phyloP scores from a whole-genome alignment of 1,140 invertebrate species.

The Zophobas morio region DNA sequence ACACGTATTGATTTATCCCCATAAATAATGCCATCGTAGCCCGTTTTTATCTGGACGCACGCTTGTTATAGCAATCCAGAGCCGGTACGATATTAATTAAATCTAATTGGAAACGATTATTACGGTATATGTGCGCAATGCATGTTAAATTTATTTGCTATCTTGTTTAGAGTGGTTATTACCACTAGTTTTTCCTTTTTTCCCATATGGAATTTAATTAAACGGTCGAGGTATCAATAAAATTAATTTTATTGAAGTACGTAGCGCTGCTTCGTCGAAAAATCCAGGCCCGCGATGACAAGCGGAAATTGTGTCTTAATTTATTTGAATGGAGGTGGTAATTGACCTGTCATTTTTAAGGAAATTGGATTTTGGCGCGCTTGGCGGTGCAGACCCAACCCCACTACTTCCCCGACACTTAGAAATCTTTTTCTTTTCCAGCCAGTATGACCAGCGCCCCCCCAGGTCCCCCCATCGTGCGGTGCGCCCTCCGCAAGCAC shows the following conservation, averaged over 20 bases:
- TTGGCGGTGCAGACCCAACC: background rate
- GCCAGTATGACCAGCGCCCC: conserved; percentile 53
- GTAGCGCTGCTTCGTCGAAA: background rate
- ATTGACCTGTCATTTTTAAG: conserved; percentile 1
- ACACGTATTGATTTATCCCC: conserved; percentile 27
- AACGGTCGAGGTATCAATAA: background rate
- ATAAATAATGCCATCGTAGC: conserved; percentile 1
- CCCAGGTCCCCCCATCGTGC: conserved; percentile 64
- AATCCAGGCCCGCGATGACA: background rate
- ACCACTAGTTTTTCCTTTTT: background rate
- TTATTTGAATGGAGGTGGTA: background rate
- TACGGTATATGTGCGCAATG: conserved; percentile 37
- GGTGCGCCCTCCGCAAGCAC: conserved; percentile 67
- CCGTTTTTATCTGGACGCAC: conserved; percentile 21
- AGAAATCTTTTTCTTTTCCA: conserved; percentile 54
- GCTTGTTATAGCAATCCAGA: conserved; percentile 25
- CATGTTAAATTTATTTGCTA: conserved; percentile 21
- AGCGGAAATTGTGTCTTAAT: background rate
- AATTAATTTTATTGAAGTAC: background rate
- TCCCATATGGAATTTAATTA: background rate
- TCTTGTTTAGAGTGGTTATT: background rate
- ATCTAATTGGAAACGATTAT: conserved; percentile 48
- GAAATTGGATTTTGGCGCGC: background rate
- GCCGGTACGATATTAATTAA: conserved; percentile 38
- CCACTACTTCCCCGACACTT: background rate